Evolutionary conservation across 2,797 vertebrate genomes (phyloP).

Genomic region (Phrynocephalus forsythii): DNA sequence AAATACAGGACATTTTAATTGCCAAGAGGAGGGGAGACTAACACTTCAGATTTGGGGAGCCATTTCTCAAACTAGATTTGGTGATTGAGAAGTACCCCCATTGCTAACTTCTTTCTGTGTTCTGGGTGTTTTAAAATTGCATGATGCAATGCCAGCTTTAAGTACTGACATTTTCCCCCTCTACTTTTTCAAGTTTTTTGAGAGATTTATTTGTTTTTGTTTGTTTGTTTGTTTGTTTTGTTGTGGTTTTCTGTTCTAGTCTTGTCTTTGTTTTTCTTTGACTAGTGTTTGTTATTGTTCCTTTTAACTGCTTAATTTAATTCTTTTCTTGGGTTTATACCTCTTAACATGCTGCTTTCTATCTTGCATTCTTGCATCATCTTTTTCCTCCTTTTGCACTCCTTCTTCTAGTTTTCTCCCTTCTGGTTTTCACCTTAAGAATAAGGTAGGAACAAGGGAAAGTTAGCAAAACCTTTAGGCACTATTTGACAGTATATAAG

Average conservation of each 20-base stretch:
- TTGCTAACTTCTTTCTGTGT: too few species aligned
- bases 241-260: background rate
- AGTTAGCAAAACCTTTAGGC: background rate
- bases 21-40: background rate
- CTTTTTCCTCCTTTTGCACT: slow-evolving; percentile 5
- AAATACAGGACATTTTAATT: background rate
- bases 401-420: background rate
- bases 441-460: background rate
- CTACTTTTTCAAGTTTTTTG: background rate
- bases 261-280: background rate
- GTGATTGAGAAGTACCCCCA: too few species aligned
- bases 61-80: too few species aligned
- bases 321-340: background rate
- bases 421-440: background rate
- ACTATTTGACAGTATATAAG: too few species aligned
- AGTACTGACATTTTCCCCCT: background rate
- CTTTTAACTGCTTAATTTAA: background rate
- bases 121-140: background rate
- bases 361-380: slow-evolving; percentile 4
- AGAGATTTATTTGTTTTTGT: too few species aligned
- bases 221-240: background rate
- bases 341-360: slow-evolving; percentile 2
- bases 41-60: too few species aligned
- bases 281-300: background rate
- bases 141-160: background rate